These are phyloP conservation scores for Carcinoscorpius rotundicauda DNA, from an alignment of 1,140 invertebrate genomes.

Conservation along the genomic window DNA sequence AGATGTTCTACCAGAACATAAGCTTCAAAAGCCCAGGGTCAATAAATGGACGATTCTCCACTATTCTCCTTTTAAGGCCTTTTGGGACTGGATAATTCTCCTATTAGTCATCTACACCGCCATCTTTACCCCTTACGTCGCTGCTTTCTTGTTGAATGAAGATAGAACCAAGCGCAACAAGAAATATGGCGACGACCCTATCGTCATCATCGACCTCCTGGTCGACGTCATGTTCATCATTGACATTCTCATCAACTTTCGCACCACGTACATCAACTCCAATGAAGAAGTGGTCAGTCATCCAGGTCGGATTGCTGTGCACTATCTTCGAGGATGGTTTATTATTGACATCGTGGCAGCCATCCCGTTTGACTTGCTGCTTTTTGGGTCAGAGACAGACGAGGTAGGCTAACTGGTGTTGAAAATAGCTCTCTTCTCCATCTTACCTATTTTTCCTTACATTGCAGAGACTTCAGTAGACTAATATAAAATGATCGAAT, in stretches of 20 bases:
- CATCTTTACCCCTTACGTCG: conserved; percentile 97
- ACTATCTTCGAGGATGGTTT: conserved; percentile 98
- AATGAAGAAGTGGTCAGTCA: conserved; percentile 97
- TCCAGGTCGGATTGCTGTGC: conserved; percentile 91
- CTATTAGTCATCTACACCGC: conserved; percentile 97
- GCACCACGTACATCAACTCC: conserved; percentile 97
- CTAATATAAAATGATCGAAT: too few relatives aligned
- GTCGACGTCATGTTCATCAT: conserved; percentile 99
- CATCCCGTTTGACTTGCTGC: conserved; percentile 92
- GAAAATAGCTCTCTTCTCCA: too few relatives aligned
- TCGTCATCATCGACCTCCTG: conserved; percentile 80
- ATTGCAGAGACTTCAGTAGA: too few relatives aligned
- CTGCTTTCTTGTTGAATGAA: conserved; percentile 91
- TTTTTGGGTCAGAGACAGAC: conserved; percentile 90
- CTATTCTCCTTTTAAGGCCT: conserved; percentile 95
- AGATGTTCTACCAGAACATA: conserved; percentile 88
- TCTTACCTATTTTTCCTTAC: too few relatives aligned
- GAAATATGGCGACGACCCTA: conserved; percentile 64
- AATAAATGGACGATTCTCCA: conserved; percentile 97
- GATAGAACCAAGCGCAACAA: conserved; percentile 40
- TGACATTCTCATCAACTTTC: conserved; percentile 98
- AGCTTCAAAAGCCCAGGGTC: conserved; percentile 76
- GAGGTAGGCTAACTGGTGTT: conserved; percentile 56
- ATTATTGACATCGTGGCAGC: conserved; percentile 96
- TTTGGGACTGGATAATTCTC: conserved; percentile 98